Conservation (phyloP, 2,113 vertebrate species). For the Danionella cerebrum region DNA sequence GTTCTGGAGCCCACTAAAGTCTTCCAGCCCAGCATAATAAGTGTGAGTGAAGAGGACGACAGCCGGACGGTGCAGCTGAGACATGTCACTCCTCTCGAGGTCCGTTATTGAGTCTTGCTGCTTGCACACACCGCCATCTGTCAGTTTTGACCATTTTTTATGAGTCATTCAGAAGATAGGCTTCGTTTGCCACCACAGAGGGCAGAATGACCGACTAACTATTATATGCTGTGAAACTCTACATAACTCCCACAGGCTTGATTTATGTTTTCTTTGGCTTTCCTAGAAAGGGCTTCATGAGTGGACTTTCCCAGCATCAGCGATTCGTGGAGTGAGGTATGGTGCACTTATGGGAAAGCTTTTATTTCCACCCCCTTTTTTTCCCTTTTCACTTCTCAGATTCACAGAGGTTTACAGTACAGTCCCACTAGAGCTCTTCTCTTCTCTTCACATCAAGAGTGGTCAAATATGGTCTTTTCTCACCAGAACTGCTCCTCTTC, state of each 20-base stretch:
- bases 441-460: background rate
- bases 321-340: constrained; percentile 82
- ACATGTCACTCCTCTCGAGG: constrained; percentile 67
- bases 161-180: background rate
- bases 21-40: constrained; percentile 68
- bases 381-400: background rate
- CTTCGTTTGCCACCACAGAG: background rate
- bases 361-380: background rate
- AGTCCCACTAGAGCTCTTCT: background rate
- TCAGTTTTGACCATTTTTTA: background rate
- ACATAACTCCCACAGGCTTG: background rate
- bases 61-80: constrained; percentile 63
- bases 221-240: background rate
- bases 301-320: constrained; percentile 73
- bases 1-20: constrained; percentile 76
- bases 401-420: background rate
- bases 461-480: constrained; percentile 18
- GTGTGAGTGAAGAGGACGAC: constrained; percentile 55
- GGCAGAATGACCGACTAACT: background rate
- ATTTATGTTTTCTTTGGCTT: constrained; percentile 14
- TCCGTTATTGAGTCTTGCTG: constrained; percentile 34
- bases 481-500: background rate
- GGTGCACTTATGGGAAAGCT: background rate
- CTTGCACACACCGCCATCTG: background rate
- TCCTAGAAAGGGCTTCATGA: constrained; percentile 68